phyloP scores from a whole-genome alignment of 30 jellyfish, hydroid and myxozoan species.

The Hydractinia echinata region DNA sequence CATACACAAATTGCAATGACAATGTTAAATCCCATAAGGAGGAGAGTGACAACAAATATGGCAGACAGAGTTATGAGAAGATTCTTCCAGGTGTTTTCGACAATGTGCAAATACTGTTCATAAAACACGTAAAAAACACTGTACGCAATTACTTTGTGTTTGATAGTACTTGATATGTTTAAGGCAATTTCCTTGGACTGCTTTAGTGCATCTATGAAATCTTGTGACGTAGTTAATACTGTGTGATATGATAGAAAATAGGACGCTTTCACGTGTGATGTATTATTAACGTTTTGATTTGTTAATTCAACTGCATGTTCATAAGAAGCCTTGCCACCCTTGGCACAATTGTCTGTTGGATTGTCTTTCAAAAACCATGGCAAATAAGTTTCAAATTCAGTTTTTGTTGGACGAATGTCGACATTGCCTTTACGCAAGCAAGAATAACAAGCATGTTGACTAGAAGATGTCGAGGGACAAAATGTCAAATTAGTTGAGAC shows the following conservation, averaged over 20 bases:
- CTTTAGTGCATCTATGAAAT: slow-evolving; percentile 62
- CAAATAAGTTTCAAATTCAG: slow-evolving; percentile 57
- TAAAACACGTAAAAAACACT: slow-evolving; percentile 88
- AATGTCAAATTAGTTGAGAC: slow-evolving; percentile 31
- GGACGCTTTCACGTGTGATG: slow-evolving; percentile 32
- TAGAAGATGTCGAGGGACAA: slow-evolving; percentile 51
- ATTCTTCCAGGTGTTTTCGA: slow-evolving; percentile 81
- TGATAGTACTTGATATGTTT: slow-evolving; percentile 54
- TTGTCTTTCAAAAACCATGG: slow-evolving; percentile 64
- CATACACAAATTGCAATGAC: slow-evolving; percentile 81
- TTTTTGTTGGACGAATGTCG: slow-evolving; percentile 54
- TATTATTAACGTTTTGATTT: slow-evolving; percentile 4
- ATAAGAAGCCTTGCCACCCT: slow-evolving; percentile 93
- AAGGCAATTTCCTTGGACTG: slow-evolving; percentile 57
- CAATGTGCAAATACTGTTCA: slow-evolving; percentile 76
- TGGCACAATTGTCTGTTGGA: slow-evolving; percentile 72
- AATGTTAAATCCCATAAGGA: slow-evolving; percentile 68
- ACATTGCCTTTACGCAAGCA: slow-evolving; percentile 44
- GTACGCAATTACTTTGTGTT: slow-evolving; percentile 82
- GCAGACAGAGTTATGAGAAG: slow-evolving; percentile 54
- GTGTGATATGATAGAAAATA: slow-evolving; percentile 92
- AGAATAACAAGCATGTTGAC: slow-evolving; percentile 67
- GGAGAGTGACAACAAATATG: slow-evolving; percentile 60
- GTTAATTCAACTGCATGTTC: slow-evolving; percentile 80
- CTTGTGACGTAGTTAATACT: slow-evolving; percentile 61